Percentiles rank a stretch among this genome's conserved stretches.
phyloP scores from a whole-genome alignment of 2,113 vertebrate genomes.

The Onychostoma macrolepis region DNA sequence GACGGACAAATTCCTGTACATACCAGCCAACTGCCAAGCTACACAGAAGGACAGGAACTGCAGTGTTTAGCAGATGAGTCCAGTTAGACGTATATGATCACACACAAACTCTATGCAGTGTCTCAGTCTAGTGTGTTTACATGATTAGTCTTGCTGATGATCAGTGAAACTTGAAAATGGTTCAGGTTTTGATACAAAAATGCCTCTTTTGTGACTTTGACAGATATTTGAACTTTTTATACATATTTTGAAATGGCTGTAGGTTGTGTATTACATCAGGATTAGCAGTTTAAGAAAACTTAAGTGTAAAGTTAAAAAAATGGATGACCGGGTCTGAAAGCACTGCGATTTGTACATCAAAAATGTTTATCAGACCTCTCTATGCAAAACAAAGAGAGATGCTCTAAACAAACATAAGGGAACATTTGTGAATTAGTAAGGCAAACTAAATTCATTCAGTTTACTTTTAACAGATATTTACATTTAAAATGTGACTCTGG shows the following conservation, averaged over 20 bases:
- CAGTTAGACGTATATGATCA: conserved; percentile 34
- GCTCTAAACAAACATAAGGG: no score
- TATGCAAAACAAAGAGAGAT: background rate
- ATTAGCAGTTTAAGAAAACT: conserved; percentile 6
- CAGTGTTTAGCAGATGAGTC: conserved; percentile 50
- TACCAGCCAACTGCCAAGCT: conserved; percentile 43
- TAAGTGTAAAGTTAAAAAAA: background rate
- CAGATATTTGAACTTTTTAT: background rate
- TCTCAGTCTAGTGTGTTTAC: background rate
- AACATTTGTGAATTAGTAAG: no score
- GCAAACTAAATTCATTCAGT: background rate
- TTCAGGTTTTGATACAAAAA: conserved; percentile 22
- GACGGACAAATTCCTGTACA: conserved; percentile 48
- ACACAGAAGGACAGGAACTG: conserved; percentile 62
- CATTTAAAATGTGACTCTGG: background rate
- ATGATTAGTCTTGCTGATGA: background rate
- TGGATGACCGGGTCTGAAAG: background rate
- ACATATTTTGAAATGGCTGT: background rate
- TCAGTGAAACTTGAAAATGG: background rate
- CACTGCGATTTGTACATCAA: background rate
- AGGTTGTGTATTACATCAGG: background rate
- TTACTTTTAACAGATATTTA: background rate
- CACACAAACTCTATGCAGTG: conserved; percentile 13
- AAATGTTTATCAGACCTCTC: background rate
- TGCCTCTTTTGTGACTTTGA: background rate